These are phyloP conservation scores for Gnatocerus cornutus DNA, from an alignment of 2,888 invertebrate species.

Conservation along the genomic window DNA sequence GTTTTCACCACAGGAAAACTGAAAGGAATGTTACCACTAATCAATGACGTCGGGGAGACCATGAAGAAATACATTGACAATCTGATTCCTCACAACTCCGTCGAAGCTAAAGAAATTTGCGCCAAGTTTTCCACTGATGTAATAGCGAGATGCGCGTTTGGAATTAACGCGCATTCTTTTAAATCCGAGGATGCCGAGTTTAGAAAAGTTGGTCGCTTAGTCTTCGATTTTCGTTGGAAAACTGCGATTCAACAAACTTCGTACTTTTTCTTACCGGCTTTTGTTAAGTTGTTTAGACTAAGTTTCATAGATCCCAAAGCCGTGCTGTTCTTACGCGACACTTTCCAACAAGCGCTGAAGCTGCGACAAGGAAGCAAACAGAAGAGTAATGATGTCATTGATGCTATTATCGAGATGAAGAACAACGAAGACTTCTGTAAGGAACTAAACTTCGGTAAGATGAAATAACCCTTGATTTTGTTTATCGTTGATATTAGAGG, in stretches of 20 bases:
- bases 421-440: slow-evolving; percentile 47
- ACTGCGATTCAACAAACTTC: slow-evolving; percentile 58
- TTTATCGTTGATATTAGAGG: slow-evolving; percentile 36
- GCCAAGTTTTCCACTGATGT: slow-evolving; percentile 70
- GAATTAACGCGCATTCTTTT: slow-evolving; percentile 68
- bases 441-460: slow-evolving; percentile 46
- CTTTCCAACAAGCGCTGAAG: slow-evolving; percentile 61
- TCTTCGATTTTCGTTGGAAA: slow-evolving; percentile 62
- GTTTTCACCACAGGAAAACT: slow-evolving; percentile 75
- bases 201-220: slow-evolving; percentile 62
- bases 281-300: slow-evolving; percentile 58
- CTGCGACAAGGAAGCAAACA: slow-evolving; percentile 53
- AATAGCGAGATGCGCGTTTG: slow-evolving; percentile 71
- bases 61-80: slow-evolving; percentile 56
- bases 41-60: slow-evolving; percentile 67
- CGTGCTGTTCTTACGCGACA: slow-evolving; percentile 58
- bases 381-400: slow-evolving; percentile 74
- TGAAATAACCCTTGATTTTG: neutral
- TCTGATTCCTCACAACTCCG: slow-evolving; percentile 20
- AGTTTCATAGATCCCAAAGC: slow-evolving; percentile 58
- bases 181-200: slow-evolving; percentile 67
- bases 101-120: slow-evolving; percentile 64
- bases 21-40: slow-evolving; percentile 72
- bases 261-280: slow-evolving; percentile 59
- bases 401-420: slow-evolving; percentile 75